phyloP scores from a whole-genome alignment of 2,888 invertebrate genomes.

The Adelognathus sp. region DNA sequence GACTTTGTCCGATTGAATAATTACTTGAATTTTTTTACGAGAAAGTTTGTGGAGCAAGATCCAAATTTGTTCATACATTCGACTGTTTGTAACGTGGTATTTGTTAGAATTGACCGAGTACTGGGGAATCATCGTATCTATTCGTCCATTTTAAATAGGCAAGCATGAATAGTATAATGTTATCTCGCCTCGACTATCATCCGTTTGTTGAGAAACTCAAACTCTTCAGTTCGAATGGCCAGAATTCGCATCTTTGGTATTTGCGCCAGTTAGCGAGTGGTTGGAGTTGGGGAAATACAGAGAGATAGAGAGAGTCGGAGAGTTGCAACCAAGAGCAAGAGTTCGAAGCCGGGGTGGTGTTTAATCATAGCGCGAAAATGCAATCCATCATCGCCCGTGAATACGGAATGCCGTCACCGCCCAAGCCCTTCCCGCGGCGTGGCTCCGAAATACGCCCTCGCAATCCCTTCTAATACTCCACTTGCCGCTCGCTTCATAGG shows the following conservation, averaged over 20 bases:
- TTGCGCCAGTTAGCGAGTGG: slow-evolving; percentile 29
- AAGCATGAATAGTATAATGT: slow-evolving; percentile 30
- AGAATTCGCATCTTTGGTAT: slow-evolving; percentile 23
- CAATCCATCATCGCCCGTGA: slow-evolving; percentile 66
- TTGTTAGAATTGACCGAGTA: background rate
- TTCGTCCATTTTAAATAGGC: slow-evolving; percentile 22
- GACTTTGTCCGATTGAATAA: no score
- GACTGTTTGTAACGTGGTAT: background rate
- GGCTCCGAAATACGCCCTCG: background rate
- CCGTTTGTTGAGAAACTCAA: slow-evolving; percentile 19
- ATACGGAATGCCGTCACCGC: background rate
- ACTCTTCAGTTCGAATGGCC: slow-evolving; percentile 26
- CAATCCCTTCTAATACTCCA: slow-evolving; percentile 29
- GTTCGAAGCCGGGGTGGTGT: slow-evolving; percentile 53
- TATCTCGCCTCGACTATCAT: slow-evolving; percentile 38
- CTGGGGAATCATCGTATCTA: slow-evolving; percentile 1
- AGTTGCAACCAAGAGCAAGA: slow-evolving; percentile 17
- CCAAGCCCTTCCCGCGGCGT: background rate
- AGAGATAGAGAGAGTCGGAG: no score
- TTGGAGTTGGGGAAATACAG: background rate
- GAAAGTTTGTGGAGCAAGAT: no score
- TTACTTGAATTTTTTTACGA: no score
- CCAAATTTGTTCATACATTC: no score
- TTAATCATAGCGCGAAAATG: slow-evolving; percentile 70
- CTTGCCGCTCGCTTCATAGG: slow-evolving; percentile 9